Percentiles rank a stretch among this genome's conserved stretches.
Evolutionary conservation across 2,113 vertebrate genomes (phyloP).

Genomic region (Chaetorhynchus papuensis): DNA sequence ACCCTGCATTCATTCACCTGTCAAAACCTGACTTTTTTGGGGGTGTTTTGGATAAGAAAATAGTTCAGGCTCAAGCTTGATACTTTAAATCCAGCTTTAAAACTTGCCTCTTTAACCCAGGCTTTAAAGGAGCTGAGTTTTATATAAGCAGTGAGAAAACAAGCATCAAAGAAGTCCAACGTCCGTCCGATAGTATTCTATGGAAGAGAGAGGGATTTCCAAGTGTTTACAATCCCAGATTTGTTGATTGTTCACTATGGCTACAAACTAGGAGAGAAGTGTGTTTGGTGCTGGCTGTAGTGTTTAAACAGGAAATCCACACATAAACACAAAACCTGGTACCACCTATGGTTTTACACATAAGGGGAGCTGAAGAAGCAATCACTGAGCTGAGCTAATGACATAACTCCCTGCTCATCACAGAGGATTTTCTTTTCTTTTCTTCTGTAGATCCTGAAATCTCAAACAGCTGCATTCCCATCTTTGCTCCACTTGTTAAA

Average conservation of each 20-base stretch:
- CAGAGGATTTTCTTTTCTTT: not conserved
- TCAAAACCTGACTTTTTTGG: not conserved
- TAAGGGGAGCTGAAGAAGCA: not conserved
- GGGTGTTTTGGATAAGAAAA: not conserved
- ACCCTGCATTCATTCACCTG: not conserved
- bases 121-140: not conserved
- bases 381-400: not conserved
- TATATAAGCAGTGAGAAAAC: not conserved
- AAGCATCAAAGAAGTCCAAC: not conserved
- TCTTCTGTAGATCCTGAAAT: not conserved
- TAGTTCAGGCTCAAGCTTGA: not conserved
- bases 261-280: not conserved
- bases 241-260: not conserved
- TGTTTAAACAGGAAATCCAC: not conserved
- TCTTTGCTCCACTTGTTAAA: not conserved
- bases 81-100: not conserved
- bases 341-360: not conserved
- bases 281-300: not conserved
- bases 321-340: not conserved
- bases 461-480: not conserved
- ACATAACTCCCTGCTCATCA: not conserved
- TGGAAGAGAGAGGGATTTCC: not conserved
- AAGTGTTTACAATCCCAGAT: not conserved
- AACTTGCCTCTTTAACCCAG: not conserved
- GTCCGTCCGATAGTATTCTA: not conserved